Percentiles rank a stretch among this genome's conserved stretches.
These are phyloP conservation scores for Phymorhynchus buccinoides DNA, from an alignment of 1,140 invertebrate genomes.

Conservation along the genomic window DNA sequence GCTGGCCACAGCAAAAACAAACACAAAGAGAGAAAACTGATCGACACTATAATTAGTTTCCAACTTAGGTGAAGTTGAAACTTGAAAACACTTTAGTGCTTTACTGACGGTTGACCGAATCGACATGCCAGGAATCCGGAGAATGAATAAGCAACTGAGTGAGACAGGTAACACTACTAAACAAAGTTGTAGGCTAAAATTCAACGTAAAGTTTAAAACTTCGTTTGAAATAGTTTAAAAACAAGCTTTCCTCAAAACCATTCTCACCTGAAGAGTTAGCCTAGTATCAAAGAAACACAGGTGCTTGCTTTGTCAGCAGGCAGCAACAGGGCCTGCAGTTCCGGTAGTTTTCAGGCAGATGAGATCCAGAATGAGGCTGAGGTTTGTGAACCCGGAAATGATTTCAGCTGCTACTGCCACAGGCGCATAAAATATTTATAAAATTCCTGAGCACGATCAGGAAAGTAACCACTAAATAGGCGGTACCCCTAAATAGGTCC, in stretches of 20 bases:
- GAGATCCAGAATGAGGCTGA: neutral
- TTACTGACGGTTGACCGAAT: too few relatives aligned
- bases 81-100: too few relatives aligned
- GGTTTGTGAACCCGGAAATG: neutral
- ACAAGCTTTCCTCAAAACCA: neutral
- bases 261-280: neutral
- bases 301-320: conserved; percentile 6
- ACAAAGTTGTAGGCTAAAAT: neutral
- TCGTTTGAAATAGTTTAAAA: neutral
- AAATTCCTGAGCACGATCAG: too few relatives aligned
- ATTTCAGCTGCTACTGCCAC: neutral
- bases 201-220: neutral
- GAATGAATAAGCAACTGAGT: too few relatives aligned
- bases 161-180: too few relatives aligned
- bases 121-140: too few relatives aligned
- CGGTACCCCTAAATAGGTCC: too few relatives aligned
- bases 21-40: too few relatives aligned
- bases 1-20: too few relatives aligned
- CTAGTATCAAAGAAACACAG: conserved; percentile 1
- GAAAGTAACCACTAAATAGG: too few relatives aligned
- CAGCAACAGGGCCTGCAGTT: neutral
- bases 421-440: neutral
- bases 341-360: conserved; percentile 1
- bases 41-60: too few relatives aligned
- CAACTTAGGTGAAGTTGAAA: too few relatives aligned